Conservation (phyloP, 1,140 invertebrate species). For the Tigriopus japonicus region DNA sequence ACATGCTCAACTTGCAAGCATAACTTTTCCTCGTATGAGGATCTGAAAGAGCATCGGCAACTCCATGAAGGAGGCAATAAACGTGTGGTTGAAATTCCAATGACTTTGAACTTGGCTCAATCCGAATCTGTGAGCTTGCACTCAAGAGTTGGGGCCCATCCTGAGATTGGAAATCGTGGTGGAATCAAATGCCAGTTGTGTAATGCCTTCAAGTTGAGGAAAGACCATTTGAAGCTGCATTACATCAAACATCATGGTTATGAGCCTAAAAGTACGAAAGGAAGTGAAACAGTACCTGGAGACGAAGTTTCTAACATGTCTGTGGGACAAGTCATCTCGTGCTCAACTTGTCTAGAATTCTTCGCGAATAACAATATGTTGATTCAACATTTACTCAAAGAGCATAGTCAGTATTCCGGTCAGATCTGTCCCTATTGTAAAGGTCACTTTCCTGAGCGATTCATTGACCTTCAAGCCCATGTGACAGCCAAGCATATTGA, state of each 20-base stretch:
- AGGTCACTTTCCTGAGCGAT: slow-evolving; percentile 3
- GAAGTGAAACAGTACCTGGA: not conserved
- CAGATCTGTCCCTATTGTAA: slow-evolving; percentile 6
- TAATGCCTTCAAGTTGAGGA: slow-evolving; percentile 10
- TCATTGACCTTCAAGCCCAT: slow-evolving; percentile 8
- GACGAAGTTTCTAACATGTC: not conserved
- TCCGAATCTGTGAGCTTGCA: not conserved
- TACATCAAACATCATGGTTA: slow-evolving; percentile 8
- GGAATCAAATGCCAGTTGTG: slow-evolving; percentile 8
- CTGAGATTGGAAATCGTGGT: slow-evolving; percentile 4
- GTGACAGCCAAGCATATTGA: slow-evolving; percentile 3
- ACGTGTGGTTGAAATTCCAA: not conserved
- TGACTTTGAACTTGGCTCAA: not conserved
- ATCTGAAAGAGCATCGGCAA: slow-evolving; percentile 1
- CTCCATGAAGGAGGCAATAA: slow-evolving; percentile 4
- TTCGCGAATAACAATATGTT: slow-evolving; percentile 2
- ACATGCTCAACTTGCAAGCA: slow-evolving; percentile 8
- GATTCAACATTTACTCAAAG: slow-evolving; percentile 9
- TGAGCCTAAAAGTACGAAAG: not conserved
- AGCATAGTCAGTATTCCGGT: not conserved
- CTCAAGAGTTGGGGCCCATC: not conserved
- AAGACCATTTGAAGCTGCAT: slow-evolving; percentile 10
- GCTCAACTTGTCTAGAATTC: not conserved
- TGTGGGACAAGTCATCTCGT: not conserved
- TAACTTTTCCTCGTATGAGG: slow-evolving; percentile 3